A percentile compares a stretch with the other conserved stretches of the same genome.
Evolutionary conservation across 2,113 vertebrate genomes (phyloP).

Genomic region (Emydura subglobosa): DNA sequence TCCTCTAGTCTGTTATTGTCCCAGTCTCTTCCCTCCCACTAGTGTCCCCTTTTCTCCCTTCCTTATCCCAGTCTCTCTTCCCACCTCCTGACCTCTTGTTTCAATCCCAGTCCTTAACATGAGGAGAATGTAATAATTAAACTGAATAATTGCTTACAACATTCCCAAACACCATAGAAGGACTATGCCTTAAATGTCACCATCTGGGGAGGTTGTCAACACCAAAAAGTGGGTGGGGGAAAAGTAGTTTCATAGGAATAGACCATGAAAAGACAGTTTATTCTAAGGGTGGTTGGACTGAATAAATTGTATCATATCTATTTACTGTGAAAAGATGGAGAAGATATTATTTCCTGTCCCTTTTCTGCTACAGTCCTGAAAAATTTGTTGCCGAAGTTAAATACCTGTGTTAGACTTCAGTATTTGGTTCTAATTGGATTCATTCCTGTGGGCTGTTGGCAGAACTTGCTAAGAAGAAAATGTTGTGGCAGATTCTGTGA

Average conservation of each 20-base stretch:
- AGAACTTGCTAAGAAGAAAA: constrained; percentile 47
- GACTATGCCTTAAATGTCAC: not conserved
- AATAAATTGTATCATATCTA: not conserved
- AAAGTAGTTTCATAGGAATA: not conserved
- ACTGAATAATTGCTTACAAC: not conserved
- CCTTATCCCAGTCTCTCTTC: not conserved
- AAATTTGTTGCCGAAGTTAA: constrained; percentile 42
- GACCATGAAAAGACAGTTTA: too few relatives aligned
- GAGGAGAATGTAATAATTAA: too few relatives aligned
- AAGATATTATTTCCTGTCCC: not conserved
- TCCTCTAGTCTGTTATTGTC: not conserved
- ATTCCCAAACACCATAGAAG: too few relatives aligned
- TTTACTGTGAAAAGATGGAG: constrained; percentile 2
- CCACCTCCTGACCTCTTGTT: not conserved
- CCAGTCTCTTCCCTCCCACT: too few relatives aligned
- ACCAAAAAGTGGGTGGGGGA: not conserved
- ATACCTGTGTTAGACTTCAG: constrained; percentile 42
- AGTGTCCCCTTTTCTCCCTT: too few relatives aligned
- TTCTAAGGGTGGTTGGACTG: too few relatives aligned
- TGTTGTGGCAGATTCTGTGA: constrained; percentile 66
- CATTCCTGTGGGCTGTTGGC: constrained; percentile 10
- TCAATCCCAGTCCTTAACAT: not conserved
- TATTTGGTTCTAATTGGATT: constrained; percentile 27
- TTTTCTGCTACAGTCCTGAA: constrained; percentile 25
- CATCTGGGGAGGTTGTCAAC: not conserved